Percentiles rank a stretch among this genome's conserved stretches.
Conservation (phyloP, 1,140 invertebrate genomes). For the Orussus abietinus region DNA sequence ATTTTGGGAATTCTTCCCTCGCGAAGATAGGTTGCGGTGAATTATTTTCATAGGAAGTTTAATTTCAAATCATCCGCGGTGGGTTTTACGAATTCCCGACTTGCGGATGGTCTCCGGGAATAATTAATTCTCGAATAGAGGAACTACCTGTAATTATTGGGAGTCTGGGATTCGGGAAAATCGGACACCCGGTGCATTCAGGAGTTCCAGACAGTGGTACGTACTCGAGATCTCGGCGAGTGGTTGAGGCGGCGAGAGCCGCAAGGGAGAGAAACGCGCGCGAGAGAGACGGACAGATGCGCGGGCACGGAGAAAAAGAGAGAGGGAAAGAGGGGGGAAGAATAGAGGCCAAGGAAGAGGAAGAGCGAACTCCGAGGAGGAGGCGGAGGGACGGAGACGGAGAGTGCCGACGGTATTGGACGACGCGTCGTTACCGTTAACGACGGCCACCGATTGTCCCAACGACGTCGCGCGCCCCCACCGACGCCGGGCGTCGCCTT, state of each 20-base stretch:
- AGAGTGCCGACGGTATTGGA: slow-evolving; percentile 31
- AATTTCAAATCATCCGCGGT: no score
- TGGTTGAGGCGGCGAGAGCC: no score
- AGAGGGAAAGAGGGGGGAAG: slow-evolving; percentile 7
- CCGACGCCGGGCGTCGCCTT: slow-evolving; percentile 29
- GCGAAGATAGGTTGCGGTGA: no score
- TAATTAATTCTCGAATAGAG: no score
- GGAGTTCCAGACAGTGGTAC: not conserved
- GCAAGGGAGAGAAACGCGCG: no score
- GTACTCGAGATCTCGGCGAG: not conserved
- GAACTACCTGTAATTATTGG: no score
- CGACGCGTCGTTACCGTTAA: slow-evolving; percentile 43
- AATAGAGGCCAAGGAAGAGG: slow-evolving; percentile 6
- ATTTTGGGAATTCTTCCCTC: no score
- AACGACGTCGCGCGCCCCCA: slow-evolving; percentile 24
- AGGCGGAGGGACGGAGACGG: slow-evolving; percentile 14
- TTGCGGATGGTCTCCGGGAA: no score
- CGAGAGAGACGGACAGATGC: no score
- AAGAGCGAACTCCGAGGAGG: slow-evolving; percentile 19
- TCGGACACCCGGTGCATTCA: not conserved
- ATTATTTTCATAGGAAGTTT: no score
- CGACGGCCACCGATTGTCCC: slow-evolving; percentile 40
- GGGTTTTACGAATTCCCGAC: no score
- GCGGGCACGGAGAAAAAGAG: slow-evolving; percentile 13
- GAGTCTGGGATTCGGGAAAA: no score